Percentiles rank a stretch among this genome's conserved stretches.
These are phyloP conservation scores for Carcina quercana DNA, from an alignment of 2,888 invertebrate genomes.

Conservation along the genomic window DNA sequence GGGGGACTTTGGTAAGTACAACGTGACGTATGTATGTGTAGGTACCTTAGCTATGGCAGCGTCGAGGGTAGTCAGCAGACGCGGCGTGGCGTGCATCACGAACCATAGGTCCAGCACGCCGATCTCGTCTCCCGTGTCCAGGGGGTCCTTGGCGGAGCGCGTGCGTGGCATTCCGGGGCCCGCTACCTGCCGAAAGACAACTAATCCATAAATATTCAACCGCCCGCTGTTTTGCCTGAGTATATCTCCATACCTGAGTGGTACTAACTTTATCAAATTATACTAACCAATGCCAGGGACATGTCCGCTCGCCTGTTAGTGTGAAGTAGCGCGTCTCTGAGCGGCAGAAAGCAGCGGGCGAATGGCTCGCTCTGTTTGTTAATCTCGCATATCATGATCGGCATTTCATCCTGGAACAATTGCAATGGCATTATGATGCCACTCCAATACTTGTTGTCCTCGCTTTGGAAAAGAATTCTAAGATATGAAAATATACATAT, in stretches of 20 bases:
- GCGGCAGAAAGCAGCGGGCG: slow-evolving; percentile 36
- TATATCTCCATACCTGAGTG: neutral
- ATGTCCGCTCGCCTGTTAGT: slow-evolving; percentile 39
- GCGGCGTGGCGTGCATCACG: slow-evolving; percentile 27
- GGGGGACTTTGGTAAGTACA: too few relatives aligned
- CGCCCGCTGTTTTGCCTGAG: too few relatives aligned
- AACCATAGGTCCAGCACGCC: slow-evolving; percentile 52
- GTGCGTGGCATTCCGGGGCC: slow-evolving; percentile 20
- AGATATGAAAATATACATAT: too few relatives aligned
- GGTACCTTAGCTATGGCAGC: slow-evolving; percentile 19
- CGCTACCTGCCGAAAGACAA: slow-evolving; percentile 19
- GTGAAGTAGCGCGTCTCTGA: slow-evolving; percentile 37
- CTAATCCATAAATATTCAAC: too few relatives aligned
- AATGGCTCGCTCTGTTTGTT: slow-evolving; percentile 27
- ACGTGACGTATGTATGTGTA: neutral
- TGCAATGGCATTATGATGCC: too few relatives aligned
- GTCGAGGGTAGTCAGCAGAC: slow-evolving; percentile 20
- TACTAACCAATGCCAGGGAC: slow-evolving; percentile 42
- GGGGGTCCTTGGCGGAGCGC: slow-evolving; percentile 3
- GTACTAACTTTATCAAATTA: too few relatives aligned
- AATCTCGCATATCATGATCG: slow-evolving; percentile 33
- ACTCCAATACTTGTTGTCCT: too few relatives aligned
- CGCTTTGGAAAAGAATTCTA: too few relatives aligned
- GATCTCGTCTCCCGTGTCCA: slow-evolving; percentile 29
- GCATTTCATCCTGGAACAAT: slow-evolving; percentile 42